A percentile compares a stretch with the other conserved stretches of the same genome.
These are phyloP conservation scores for Liopterus haemorrhoidalis DNA, from an alignment of 2,888 invertebrate genomes.

Conservation along the genomic window DNA sequence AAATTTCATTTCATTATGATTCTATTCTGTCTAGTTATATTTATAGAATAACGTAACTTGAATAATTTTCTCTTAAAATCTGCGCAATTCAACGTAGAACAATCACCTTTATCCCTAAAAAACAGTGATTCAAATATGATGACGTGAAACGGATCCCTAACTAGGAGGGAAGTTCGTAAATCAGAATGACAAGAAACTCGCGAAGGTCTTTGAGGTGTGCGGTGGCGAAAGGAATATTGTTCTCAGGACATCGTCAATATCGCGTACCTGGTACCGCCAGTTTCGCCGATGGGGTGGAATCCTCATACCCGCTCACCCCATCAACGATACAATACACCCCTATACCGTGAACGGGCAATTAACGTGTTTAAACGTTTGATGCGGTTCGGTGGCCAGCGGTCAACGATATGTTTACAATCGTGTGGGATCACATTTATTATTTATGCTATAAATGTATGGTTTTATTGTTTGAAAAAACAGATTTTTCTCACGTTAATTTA, in stretches of 20 bases:
- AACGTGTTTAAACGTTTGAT: constrained; percentile 38
- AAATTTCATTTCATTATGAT: too few relatives aligned
- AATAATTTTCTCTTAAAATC: too few relatives aligned
- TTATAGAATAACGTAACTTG: too few relatives aligned
- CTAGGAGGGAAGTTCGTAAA: constrained; percentile 17
- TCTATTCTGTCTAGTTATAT: too few relatives aligned
- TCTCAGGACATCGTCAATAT: constrained; percentile 41
- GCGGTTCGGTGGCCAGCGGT: constrained; percentile 30
- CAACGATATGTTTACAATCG: constrained; percentile 17
- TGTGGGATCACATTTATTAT: too few relatives aligned
- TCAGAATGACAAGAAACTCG: background rate
- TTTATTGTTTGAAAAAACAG: too few relatives aligned
- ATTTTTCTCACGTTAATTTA: too few relatives aligned
- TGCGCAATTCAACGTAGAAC: too few relatives aligned
- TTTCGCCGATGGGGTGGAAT: constrained; percentile 10
- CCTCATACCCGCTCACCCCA: constrained; percentile 16
- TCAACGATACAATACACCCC: constrained; percentile 24
- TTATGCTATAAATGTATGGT: too few relatives aligned
- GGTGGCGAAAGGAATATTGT: constrained; percentile 30
- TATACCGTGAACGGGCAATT: constrained; percentile 36
- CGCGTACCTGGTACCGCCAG: constrained; percentile 41
- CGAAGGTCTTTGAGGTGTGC: constrained; percentile 23
- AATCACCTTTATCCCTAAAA: too few relatives aligned
- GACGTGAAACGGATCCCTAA: constrained; percentile 8
- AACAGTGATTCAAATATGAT: too few relatives aligned